These are phyloP conservation scores for Pteromalus puparum DNA, from an alignment of 1,140 invertebrate genomes.

Conservation along the genomic window DNA sequence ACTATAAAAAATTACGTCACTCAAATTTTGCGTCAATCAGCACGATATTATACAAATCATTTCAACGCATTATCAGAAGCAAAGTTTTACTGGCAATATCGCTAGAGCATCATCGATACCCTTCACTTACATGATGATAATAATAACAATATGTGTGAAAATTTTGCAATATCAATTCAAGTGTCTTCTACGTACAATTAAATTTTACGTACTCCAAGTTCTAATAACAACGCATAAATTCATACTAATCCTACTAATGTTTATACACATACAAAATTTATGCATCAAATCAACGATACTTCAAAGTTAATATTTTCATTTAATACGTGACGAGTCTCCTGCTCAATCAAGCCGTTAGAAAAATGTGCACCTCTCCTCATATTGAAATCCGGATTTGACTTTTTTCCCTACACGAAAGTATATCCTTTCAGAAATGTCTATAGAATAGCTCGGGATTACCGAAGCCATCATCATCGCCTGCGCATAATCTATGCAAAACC, in stretches of 20 bases:
- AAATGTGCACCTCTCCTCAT: no score
- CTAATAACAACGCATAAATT: background rate
- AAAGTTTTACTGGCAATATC: background rate
- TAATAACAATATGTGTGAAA: background rate
- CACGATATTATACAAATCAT: background rate
- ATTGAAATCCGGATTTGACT: no score
- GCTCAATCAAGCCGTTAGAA: no score
- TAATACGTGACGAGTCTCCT: no score
- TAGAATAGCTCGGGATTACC: no score
- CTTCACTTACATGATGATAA: background rate
- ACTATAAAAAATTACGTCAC: background rate
- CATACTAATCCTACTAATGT: background rate
- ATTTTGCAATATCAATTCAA: background rate
- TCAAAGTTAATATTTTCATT: background rate
- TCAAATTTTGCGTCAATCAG: background rate
- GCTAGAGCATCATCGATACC: background rate
- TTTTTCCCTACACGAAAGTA: no score
- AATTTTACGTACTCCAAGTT: background rate
- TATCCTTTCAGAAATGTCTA: no score
- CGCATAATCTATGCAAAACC: no score
- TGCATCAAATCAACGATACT: background rate
- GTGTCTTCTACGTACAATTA: conserved; percentile 3
- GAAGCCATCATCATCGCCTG: no score
- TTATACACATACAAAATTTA: background rate
- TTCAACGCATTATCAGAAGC: background rate